Base-by-base conservation (phyloP, 2,888 invertebrate genomes). In the Cryptophagus acutangulus region DNA sequence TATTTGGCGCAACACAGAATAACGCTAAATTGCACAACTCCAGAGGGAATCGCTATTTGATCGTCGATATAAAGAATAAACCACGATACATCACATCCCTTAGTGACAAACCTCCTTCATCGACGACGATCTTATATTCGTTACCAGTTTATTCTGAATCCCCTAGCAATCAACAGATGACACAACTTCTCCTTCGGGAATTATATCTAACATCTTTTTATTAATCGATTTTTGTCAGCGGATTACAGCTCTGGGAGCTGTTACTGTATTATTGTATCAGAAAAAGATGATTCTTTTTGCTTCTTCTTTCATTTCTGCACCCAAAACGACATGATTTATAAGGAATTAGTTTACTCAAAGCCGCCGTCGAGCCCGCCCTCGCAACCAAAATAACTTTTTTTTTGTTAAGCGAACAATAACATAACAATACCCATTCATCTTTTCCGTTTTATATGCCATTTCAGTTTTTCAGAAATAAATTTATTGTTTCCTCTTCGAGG, bases 81-180 rank as follows among this genome's bases (percentile, higher is more conserved):
- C 36, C 43, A 43, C 51, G 52, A 52, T 52, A 54, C 52, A 52
- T 54, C 54, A 49, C 46, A 45, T 45, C 47, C 47, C 46, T 40
- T 45, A 43, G 44, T 41, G 46, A 47, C 49, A 43, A 35, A 40
- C 42, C 41, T 31, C 44, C 38, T 29, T 38, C 33, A 43, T 41
- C 12, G 34, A 38, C 15, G 34, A 8, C 24, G 10, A 24, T 16
- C 45, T 35, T 44, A 20, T 45, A 45, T 44, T 45, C 47, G 49
- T 48, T 49, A 50, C 59, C 62, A 63, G 63, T 63, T 65, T 62
- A 56, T 57, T n/a, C 49, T 52, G 59, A 60, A 58, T 62, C 62
- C 65, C 63, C 48, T 46, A 55, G 62, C 63, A 65, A 62, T 65
- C 65, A 65, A 65, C 63, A 65, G 63, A 63, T 65, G 65, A 65